Evolutionary conservation across 2,113 vertebrate species (phyloP).

Genomic region (Cryptotis parvus): DNA sequence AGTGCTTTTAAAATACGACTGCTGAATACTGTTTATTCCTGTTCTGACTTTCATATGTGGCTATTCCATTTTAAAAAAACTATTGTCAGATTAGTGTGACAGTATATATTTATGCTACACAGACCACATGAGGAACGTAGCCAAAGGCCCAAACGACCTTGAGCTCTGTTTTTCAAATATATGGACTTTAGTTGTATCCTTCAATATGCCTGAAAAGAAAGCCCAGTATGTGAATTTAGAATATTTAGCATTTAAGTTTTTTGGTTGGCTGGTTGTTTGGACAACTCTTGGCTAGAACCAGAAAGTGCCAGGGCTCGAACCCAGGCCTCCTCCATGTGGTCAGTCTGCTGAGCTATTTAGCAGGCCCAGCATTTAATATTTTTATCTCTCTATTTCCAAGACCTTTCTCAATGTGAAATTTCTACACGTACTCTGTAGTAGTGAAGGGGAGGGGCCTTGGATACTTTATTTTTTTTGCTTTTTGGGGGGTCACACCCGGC

Average conservation of each 20-base stretch:
- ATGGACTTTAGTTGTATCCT: not conserved
- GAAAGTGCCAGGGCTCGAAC: no score
- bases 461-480: no score
- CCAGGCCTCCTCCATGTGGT: no score
- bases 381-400: not conserved
- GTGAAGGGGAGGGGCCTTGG: not conserved
- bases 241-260: no score
- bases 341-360: no score
- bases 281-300: no score
- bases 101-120: constrained; percentile 1
- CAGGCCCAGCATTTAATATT: not conserved
- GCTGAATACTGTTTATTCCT: constrained; percentile 21
- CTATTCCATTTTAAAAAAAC: constrained; percentile 15
- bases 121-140: not conserved
- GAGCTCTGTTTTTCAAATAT: constrained; percentile 18
- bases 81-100: not conserved
- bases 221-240: no score
- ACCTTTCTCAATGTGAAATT: constrained; percentile 38
- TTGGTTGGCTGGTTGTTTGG: no score
- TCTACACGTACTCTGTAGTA: not conserved
- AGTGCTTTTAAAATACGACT: constrained; percentile 32
- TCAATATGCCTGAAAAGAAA: constrained; percentile 6
- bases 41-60: constrained; percentile 23
- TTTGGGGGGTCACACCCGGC: no score
- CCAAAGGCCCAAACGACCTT: not conserved